Conservation (phyloP, 92 coral and sea anemone genomes). For the Galaxea fascicularis region DNA sequence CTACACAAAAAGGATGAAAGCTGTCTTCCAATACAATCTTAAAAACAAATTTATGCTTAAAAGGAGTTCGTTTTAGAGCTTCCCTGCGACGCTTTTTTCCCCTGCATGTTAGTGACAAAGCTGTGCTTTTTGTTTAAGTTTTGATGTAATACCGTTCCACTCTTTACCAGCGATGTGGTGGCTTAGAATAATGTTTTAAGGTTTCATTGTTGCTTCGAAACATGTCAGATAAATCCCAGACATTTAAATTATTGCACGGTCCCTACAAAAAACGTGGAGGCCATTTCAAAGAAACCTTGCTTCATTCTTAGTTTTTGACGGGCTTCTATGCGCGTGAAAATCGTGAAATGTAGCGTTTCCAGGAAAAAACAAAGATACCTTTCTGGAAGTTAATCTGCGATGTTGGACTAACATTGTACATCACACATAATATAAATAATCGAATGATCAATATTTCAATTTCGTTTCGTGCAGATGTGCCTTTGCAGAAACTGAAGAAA, state of each 20-base stretch:
- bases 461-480: slow-evolving; percentile 13
- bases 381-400: neutral
- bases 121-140: slow-evolving; percentile 16
- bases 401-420: neutral
- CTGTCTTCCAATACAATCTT: slow-evolving; percentile 37
- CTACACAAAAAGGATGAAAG: slow-evolving; percentile 12
- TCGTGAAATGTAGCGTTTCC: neutral
- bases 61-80: slow-evolving; percentile 28
- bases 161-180: neutral
- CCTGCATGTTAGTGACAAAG: slow-evolving; percentile 10
- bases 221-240: neutral
- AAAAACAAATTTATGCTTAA: neutral
- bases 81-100: slow-evolving; percentile 5
- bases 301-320: neutral
- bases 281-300: neutral
- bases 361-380: neutral
- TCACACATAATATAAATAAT: neutral
- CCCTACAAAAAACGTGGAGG: slow-evolving; percentile 3
- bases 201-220: slow-evolving; percentile 12
- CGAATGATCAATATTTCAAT: slow-evolving; percentile 30
- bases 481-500: neutral
- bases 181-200: slow-evolving; percentile 1
- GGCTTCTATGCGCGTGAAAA: neutral
- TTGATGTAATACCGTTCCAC: neutral
- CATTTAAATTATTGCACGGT: neutral